phyloP scores from a whole-genome alignment of 2,888 invertebrate genomes.

The Nemotelus nigrinus region DNA sequence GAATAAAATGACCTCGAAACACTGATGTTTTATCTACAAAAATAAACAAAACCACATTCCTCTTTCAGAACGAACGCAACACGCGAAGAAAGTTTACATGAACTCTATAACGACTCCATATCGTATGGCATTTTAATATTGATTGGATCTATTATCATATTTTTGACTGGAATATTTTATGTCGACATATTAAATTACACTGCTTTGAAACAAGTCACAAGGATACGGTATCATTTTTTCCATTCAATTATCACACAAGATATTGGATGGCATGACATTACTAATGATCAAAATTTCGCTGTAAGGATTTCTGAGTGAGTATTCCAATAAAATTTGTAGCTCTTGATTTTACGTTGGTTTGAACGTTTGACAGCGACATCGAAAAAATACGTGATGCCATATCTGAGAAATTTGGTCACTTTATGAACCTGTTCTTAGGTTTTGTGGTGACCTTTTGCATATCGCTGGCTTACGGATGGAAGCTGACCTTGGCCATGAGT shows the following conservation, averaged over 20 bases:
- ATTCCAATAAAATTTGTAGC: conserved; percentile 9
- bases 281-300: conserved; percentile 77
- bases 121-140: conserved; percentile 74
- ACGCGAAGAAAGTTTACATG: conserved; percentile 68
- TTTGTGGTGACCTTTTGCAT: conserved; percentile 72
- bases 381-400: conserved; percentile 86
- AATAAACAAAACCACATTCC: neutral
- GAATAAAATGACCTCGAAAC: too few species aligned
- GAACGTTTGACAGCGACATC: conserved; percentile 70
- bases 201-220: conserved; percentile 72
- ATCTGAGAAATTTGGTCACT: conserved; percentile 83
- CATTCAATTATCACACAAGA: conserved; percentile 76
- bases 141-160: conserved; percentile 69
- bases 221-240: conserved; percentile 72
- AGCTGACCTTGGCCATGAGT: conserved; percentile 82
- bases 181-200: conserved; percentile 75
- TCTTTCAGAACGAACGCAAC: conserved; percentile 67
- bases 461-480: conserved; percentile 86
- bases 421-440: conserved; percentile 69
- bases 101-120: conserved; percentile 72
- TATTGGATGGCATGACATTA: conserved; percentile 78
- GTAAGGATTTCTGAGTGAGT: conserved; percentile 79
- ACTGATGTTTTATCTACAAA: too few species aligned
- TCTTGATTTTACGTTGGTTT: neutral
- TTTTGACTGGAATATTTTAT: conserved; percentile 72